Base-by-base conservation (phyloP, 2,797 vertebrate species). In the Yasuhikotakia modesta region DNA sequence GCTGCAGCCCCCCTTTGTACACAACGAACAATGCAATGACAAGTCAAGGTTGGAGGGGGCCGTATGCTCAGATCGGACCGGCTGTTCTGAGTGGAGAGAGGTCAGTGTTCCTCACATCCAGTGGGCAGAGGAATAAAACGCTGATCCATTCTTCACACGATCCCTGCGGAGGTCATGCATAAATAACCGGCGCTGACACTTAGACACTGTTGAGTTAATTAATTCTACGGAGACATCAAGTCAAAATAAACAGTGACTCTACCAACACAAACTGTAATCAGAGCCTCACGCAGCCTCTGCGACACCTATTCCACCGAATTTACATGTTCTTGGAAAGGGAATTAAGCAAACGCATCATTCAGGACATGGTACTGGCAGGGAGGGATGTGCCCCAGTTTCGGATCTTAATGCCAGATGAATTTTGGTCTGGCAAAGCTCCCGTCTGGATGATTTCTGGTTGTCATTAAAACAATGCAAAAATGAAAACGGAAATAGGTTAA, bases 21-120 rank as follows among this genome's bases (percentile, higher is more conserved):
- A 83, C 81, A 77, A 73, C 70, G 73, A 67, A 67, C 81, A 79
- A 66, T 22, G 53, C 76, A 80, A 70, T 73, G 79, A 81, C 58
- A 70, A 50, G 27, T 64, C 64, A 74, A 72, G 60, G 77, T 72
- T 52, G 57, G 48, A 64, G 61, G 63, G 74, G 58, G 63, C 50
- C 16, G 66, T 35, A 67, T 27, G 17, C 50, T 61, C 53, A 77
- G 74, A 84, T 81, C 65, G 58, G 70, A 35, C 48, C 77, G 73
- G 21, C 76, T 85, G 83, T 85, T 82, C 70, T n/a, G 50, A 68
- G 21, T 46, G 64, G 57, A 73, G 50, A 70, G 78, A 80, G 73
- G 69, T 73, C 81, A 73, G 73, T 77, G 78, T 73, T 53, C 57
- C 78, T 81, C 48, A 57, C 14, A 45, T 50, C 67, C 14, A 70